Evolutionary conservation across 1,140 invertebrate species (phyloP), one percentile per base, ranked within the genome.

Genomic region (Anastrepha obliqua): DNA sequence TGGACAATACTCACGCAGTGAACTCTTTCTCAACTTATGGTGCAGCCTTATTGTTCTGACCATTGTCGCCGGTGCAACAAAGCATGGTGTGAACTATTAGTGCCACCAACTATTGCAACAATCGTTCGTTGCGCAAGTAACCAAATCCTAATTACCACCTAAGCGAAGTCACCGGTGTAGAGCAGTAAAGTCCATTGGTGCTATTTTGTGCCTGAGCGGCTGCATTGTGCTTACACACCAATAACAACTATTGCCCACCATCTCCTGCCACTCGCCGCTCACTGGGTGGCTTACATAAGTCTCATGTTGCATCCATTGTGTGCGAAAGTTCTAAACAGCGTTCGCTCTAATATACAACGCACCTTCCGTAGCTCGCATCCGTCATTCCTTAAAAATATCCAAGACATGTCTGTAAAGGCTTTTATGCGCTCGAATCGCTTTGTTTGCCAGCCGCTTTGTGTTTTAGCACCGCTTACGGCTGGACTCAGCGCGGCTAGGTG

Each of bases 41-140:
- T 74, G 70, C 11, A 47, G 7, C 17, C 20, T 74, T 74, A 44
- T 17, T 5, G 7, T n/a, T 74, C 60, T 62, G 17, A 39, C n/a
- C 29, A 39, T 81, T 81, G 74, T 81, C 74, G 55, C 7, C 74
- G 74, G 47, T 58, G 74, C 47, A 81, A 81, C 74, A 9, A 55
- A 81, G 74, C 74, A 55, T n/a, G 74, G 74, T 81, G 74, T 81
- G 74, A 81, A 81, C 74, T 81, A 81, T 81, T 81, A 81, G 2
- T 55, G 47, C 74, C 74, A 81, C 74, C 74, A 81, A 81, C 47
- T 81, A 47, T 81, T 81, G 74, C 74, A 81, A 81, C 44, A 81
- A 58, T 11, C 15, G 74, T 51, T 55, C 47, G 17, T 17, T 13
- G 74, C 42, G 67, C 42, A 17, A 29, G 74, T 81, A 81, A 81